Evolutionary conservation across 2,888 invertebrate species (phyloP), one percentile per base, ranked within the genome.

Genomic region (Prenolepis imparis): DNA sequence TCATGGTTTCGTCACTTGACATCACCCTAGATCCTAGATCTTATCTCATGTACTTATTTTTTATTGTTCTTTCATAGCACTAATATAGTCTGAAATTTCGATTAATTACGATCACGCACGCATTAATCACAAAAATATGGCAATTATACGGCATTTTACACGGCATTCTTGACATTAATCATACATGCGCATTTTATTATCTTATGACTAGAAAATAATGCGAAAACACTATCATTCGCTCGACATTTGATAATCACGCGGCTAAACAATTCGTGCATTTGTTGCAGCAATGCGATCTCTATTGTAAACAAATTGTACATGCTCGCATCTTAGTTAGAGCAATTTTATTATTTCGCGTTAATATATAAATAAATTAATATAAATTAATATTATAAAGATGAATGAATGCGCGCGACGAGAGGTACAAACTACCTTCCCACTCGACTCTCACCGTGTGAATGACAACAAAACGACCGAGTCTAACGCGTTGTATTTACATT

Each of bases 381-480:
- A 52, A 52, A 6, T 52, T 52, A n/a, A 8, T n/a, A 52, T n/a
- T 52, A 36, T 36, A n/a, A 48, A 48, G 48, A 48, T 8, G n/a
- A 52, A 8, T 52, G 6, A 52, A 52, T 52, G n/a, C 52, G 52
- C n/a, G n/a, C 52, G 52, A n/a, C n/a, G 1, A 28, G 28, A 52
- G 3, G 28, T 28, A 28, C 28, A 28, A 8, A 2, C n/a, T 2
- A 52, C 0, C n/a, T 52, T 8, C n/a, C 2, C n/a, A 52, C n/a
- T 2, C 52, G 52, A n/a, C 0, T n/a, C 52, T 52, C 52, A 2
- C n/a, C n/a, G 52, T 52, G 3, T n/a, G 8, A 52, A 52, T 52
- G n/a, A 52, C 52, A 52, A 52, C 52, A 52, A 52, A 52, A n/a
- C 52, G 52, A 52, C 52, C n/a, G n/a, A n/a, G 52, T 52, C 52